These are phyloP conservation scores for Catalaphyllia jardinei DNA, from an alignment of 64 coral and sea anemone genomes.

Conservation along the genomic window DNA sequence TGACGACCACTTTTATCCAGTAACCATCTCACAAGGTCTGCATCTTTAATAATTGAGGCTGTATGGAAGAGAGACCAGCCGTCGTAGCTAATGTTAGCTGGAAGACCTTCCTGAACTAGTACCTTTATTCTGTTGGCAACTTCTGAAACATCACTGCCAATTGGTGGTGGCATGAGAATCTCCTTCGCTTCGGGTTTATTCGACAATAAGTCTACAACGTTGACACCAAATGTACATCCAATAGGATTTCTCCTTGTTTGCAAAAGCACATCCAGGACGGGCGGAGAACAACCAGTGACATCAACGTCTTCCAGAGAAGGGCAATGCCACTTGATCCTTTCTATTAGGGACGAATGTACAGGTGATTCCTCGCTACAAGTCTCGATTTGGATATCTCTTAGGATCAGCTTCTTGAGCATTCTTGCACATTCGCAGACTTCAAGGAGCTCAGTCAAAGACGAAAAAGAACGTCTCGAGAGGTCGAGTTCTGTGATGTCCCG, in stretches of 20 bases:
- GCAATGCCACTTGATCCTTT: conserved; percentile 29
- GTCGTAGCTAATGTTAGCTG: conserved; percentile 50
- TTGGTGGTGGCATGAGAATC: conserved; percentile 13
- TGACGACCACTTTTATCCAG: conserved; percentile 1
- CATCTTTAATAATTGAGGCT: conserved; percentile 45
- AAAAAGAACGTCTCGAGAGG: conserved; percentile 48
- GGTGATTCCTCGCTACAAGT: neutral
- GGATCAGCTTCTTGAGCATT: conserved; percentile 20
- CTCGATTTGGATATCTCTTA: conserved; percentile 42
- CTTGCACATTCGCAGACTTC: conserved; percentile 35
- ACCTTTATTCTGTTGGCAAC: conserved; percentile 10
- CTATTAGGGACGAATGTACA: neutral
- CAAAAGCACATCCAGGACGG: conserved; percentile 1
- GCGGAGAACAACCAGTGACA: conserved; percentile 28
- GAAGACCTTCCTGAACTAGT: conserved; percentile 28
- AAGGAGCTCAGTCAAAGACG: conserved; percentile 23
- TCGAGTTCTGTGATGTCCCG: conserved; percentile 1
- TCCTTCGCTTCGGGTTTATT: conserved; percentile 24
- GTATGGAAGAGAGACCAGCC: conserved; percentile 68
- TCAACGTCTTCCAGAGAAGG: conserved; percentile 28
- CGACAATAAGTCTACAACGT: conserved; percentile 19
- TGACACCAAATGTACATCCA: neutral
- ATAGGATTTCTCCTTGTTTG: neutral
- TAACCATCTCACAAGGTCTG: conserved; percentile 44
- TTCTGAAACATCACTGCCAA: neutral